Percentiles rank a stretch among this genome's conserved stretches.
phyloP scores from a whole-genome alignment of 2,113 vertebrate genomes.

The Montifringilla adamsi region DNA sequence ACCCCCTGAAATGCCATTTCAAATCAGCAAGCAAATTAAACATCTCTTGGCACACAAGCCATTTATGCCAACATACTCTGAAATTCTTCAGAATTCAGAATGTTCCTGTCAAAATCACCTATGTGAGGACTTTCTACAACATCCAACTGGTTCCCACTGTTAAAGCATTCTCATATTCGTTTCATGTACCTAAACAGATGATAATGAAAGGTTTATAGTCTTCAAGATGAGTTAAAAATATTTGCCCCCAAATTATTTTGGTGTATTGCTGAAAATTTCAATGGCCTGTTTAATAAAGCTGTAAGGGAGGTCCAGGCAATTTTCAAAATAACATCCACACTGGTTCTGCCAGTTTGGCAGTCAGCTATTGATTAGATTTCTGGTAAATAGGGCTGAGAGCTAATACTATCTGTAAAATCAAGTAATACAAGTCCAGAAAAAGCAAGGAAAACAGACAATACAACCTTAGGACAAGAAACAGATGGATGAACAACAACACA shows the following conservation, averaged over 20 bases:
- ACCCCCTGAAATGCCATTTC: neutral
- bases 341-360: neutral
- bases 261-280: neutral
- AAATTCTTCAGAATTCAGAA: neutral
- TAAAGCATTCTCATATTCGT: neutral
- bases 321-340: neutral
- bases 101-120: neutral
- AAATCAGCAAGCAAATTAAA: neutral
- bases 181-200: neutral
- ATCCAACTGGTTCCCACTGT: neutral
- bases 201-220: neutral
- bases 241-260: neutral
- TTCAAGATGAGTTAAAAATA: neutral
- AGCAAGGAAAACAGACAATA: neutral
- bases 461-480: neutral
- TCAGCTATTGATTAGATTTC: neutral
- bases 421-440: neutral
- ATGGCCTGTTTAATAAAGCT: neutral
- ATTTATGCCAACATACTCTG: neutral
- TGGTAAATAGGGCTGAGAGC: neutral
- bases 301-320: neutral
- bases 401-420: neutral
- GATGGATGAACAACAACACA: neutral
- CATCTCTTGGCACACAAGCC: neutral
- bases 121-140: neutral